Base-by-base conservation (phyloP, 2,888 invertebrate genomes). In the Diabrotica balteata region DNA sequence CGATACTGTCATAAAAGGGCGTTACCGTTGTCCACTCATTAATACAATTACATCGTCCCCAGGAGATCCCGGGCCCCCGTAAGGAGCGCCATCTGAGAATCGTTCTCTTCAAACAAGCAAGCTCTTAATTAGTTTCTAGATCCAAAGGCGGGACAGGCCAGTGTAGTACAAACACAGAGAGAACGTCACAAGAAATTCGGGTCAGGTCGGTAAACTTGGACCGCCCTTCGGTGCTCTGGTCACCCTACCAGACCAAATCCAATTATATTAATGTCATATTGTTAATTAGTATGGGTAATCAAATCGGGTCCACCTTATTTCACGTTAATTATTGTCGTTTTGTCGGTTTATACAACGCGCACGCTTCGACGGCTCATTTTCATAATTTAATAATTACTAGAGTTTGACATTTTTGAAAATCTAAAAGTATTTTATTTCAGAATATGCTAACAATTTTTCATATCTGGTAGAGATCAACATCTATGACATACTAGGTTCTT, bases 251-350 rank as follows among this genome's bases (percentile, higher is more conserved):
- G 64, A 69, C 71, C 66, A 72, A 75, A 76, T 74, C 68, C 66
- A 73, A 71, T 75, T 75, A 75, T 71, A 72, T 72, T 66, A 72
- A 75, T 68, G 71, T 74, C 70, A 74, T 73, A 70, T 69, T 68
- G 71, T 72, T 75, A 70, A 75, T 72, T 73, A 71, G 63, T 45
- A 47, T 58, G 54, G 42, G 62, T 70, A 72, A 74, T 74, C 70
- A 74, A 72, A 73, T 61, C 63, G 42, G 64, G 58, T 60, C 44
- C 52, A 68, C 66, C 66, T 66, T 74, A 71, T 72, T 72, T 71
- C 72, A 68, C 68, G 69, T 62, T 68, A 71, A 72, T 72, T 70
- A 55, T 44, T 11, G 47, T 47, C 47, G 47, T 47, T 47, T 47
- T 47, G 5, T 10, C 47, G 10, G 9, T 47, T 47, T 47, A 9